These are phyloP conservation scores for Pyrrhopygopsis socrates DNA, from an alignment of 2,888 invertebrate species.

Conservation along the genomic window DNA sequence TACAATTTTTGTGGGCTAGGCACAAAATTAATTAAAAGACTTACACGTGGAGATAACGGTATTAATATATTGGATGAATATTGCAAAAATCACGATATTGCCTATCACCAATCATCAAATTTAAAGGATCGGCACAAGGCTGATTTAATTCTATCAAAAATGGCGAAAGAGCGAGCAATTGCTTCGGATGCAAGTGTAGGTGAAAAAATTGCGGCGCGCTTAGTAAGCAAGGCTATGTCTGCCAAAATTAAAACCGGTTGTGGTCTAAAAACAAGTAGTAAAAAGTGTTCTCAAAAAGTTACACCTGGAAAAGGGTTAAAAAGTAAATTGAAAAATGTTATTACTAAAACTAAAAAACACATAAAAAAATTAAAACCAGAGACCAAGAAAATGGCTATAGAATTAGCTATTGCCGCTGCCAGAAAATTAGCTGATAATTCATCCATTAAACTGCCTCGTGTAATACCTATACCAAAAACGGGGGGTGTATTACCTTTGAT, in stretches of 20 bases:
- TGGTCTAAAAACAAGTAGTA: conserved; percentile 22
- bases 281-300: not conserved
- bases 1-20: conserved; percentile 29
- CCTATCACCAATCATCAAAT: conserved; percentile 42
- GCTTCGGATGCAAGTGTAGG: conserved; percentile 34
- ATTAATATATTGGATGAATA: conserved; percentile 2
- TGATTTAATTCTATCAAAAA: conserved; percentile 87
- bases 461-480: conserved; percentile 88
- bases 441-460: conserved; percentile 77
- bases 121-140: conserved; percentile 86
- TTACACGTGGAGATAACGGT: conserved; percentile 3
- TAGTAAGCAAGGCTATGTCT: conserved; percentile 36
- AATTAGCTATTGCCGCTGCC: conserved; percentile 64
- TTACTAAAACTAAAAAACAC: conserved; percentile 48
- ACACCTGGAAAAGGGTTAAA: conserved; percentile 27
- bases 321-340: conserved; percentile 62
- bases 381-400: conserved; percentile 62
- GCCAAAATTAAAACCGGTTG: conserved; percentile 36
- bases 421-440: conserved; percentile 78
- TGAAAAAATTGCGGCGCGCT: conserved; percentile 41
- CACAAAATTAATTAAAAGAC: conserved; percentile 4
- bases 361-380: conserved; percentile 73
- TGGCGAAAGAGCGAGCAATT: conserved; percentile 83
- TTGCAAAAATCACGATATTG: conserved; percentile 19
- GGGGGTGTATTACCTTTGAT: conserved; percentile 88